Base-by-base conservation (phyloP, 2,888 invertebrate genomes). In the Epinotia demarniana region DNA sequence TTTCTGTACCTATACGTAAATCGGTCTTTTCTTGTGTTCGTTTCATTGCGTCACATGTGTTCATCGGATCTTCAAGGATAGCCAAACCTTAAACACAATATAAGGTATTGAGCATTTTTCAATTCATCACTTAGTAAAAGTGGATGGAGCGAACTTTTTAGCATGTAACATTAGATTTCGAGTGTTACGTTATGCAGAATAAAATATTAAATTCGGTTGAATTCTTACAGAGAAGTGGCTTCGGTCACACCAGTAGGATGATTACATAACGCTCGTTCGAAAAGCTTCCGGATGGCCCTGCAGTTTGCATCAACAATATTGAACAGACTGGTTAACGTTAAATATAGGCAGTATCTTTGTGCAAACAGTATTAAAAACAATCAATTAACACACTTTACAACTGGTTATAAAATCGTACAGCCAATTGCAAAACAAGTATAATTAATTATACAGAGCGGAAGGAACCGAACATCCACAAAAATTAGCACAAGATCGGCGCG, bases 391-490 rank as follows among this genome's bases (percentile, higher is more conserved):
- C 39, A 39, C 39, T 39, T 39, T 9, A 49, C 16, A 49, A 49
- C 49, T 46, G 46, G 16, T 3, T 6, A 6, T 49, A 49, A 49
- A 49, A 5, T 4, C 16, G 27, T n/a, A 18, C 12, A 46, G 57
- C 46, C 18, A 64, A 46, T 63, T 72, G 5, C 49, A 16, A 53
- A 53, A 43, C 64, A 39, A 60, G 55, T 73, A 73, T 66, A 49
- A 66, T 39, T 53, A 66, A 60, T n/a, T 49, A n/a, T 33, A 18
- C 33, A 19, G 62, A 71, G 39, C 66, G 72, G 72, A 72, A 60
- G 72, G 58, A 72, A 49, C 33, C 27, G 33, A 58, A 66, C 66
- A 53, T 66, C 60, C 60, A 66, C 66, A 55, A 63, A 55, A 60
- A 64, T 72, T 58, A 57, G 6, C 72, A 66, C 66, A 66, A 72